Conservation (phyloP, 2,113 vertebrate species). For the Lichenostomus cassidix region DNA sequence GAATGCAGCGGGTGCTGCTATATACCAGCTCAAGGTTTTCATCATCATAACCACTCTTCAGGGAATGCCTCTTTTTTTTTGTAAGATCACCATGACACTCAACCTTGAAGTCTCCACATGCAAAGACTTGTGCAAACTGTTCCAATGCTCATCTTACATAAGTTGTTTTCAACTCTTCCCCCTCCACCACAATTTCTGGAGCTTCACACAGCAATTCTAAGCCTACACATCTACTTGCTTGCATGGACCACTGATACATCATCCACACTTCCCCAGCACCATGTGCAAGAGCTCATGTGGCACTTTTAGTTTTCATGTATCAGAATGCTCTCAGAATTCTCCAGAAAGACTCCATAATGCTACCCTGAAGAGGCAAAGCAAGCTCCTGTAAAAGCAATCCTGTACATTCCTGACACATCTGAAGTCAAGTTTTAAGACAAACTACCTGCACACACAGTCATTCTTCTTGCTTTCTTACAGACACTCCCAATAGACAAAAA, state of each 20-base stretch:
- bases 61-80: not conserved
- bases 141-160: not conserved
- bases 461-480: not conserved
- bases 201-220: not conserved
- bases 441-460: not conserved
- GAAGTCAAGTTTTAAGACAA: not conserved
- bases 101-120: not conserved
- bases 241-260: not conserved
- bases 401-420: not conserved
- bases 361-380: not conserved
- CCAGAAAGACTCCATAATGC: not conserved
- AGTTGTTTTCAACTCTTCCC: not conserved
- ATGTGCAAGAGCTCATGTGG: not conserved
- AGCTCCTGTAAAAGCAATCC: not conserved
- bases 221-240: not conserved
- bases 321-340: not conserved
- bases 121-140: not conserved
- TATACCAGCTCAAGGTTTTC: not conserved
- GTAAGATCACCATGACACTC: not conserved
- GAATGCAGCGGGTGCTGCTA: not conserved
- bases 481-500: not conserved
- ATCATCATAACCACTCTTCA: not conserved
- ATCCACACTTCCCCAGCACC: not conserved
- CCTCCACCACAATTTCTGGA: not conserved
- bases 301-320: not conserved